A percentile compares a stretch with the other conserved stretches of the same genome.
Evolutionary conservation across 1,140 invertebrate species (phyloP).

Genomic region (Cotesia vestalis): DNA sequence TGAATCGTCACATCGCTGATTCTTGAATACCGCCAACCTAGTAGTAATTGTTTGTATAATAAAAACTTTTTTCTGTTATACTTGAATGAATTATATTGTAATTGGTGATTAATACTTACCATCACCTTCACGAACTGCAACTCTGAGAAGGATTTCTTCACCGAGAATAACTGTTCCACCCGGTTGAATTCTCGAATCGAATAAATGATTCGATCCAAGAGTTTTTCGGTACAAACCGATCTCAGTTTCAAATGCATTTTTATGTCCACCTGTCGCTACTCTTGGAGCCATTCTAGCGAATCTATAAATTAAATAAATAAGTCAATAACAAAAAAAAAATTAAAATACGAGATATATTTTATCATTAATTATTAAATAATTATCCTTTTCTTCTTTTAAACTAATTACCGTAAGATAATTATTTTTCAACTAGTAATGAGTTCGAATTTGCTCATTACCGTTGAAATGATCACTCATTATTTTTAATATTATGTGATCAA

Average conservation of each 20-base stretch:
- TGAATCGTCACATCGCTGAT: conserved; percentile 70
- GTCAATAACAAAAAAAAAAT: conserved; percentile 22
- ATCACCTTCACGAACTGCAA: conserved; percentile 69
- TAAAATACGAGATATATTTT: not conserved
- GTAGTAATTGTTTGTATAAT: conserved; percentile 20
- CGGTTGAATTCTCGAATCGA: conserved; percentile 66
- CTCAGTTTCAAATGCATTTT: conserved; percentile 70
- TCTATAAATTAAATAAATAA: conserved; percentile 42
- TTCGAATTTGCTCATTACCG: no score
- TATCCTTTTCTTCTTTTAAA: no score
- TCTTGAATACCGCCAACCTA: conserved; percentile 72
- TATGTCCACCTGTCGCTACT: conserved; percentile 68
- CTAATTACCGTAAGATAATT: no score
- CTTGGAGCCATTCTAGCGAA: conserved; percentile 59
- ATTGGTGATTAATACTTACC: conserved; percentile 59
- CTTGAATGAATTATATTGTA: not conserved
- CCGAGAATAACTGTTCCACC: conserved; percentile 71
- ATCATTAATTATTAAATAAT: not conserved
- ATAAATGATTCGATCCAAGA: conserved; percentile 62
- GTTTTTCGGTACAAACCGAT: conserved; percentile 69
- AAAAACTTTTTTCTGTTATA: conserved; percentile 19
- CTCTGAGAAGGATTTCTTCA: conserved; percentile 72
- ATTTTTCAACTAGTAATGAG: no score
- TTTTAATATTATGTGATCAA: no score
- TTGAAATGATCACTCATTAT: no score